Evolutionary conservation across 2,888 invertebrate genomes (phyloP).

Genomic region (Drosophila greeni): DNA sequence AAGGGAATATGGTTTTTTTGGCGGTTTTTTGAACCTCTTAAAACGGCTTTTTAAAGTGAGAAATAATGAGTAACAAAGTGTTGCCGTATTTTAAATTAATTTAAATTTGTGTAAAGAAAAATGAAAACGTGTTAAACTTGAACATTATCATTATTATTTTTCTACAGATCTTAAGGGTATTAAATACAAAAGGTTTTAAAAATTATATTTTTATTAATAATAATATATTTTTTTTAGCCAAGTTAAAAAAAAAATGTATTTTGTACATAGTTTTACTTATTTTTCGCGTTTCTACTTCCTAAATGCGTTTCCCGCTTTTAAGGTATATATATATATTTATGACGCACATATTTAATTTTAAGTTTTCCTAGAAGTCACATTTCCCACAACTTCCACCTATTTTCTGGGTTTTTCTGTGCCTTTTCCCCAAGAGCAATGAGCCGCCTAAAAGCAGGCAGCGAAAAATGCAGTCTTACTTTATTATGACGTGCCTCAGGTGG

Average conservation of each 20-base stretch:
- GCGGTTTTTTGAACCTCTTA: conserved; percentile 56
- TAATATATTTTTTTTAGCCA: no score
- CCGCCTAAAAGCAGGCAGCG: conserved; percentile 55
- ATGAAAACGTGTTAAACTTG: neutral
- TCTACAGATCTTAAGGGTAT: no score
- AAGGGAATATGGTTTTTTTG: conserved; percentile 24
- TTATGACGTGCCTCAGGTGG: conserved; percentile 42
- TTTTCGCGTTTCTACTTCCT: neutral
- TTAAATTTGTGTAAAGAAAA: neutral
- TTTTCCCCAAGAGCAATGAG: neutral
- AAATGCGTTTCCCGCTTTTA: neutral
- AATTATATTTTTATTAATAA: no score
- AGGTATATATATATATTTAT: neutral
- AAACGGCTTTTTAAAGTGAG: conserved; percentile 23
- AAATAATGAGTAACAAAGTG: conserved; percentile 18
- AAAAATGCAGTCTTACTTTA: conserved; percentile 22
- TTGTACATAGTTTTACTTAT: no score
- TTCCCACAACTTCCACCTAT: neutral
- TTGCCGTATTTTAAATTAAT: conserved; percentile 3
- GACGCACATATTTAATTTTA: neutral
- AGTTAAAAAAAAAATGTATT: no score
- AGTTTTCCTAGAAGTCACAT: neutral
- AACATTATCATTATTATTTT: neutral
- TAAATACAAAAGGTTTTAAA: no score
- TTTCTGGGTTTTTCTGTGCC: neutral